Base-by-base conservation (phyloP, 2,888 invertebrate species). In the Caenorhabditis sp. region DNA sequence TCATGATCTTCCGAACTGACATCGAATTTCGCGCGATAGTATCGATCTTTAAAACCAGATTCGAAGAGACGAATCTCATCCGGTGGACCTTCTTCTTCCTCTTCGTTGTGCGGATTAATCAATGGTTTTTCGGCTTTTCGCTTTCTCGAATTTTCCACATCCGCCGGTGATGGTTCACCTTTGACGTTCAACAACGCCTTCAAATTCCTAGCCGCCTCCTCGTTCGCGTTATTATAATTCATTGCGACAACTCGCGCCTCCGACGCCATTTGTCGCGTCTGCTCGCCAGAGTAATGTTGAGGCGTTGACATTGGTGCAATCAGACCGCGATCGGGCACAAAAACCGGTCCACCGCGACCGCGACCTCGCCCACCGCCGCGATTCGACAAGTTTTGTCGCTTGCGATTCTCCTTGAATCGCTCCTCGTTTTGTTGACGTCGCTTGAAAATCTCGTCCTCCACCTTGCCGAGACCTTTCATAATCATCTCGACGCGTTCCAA, bases 381-480 rank as follows among this genome's bases (percentile, higher is more conserved):
- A 6, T 60, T 64, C 31, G 90, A 51, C 19, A 54, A 72, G 89
- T 89, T 84, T 81, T 84, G 83, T 71, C 88, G 80, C 82, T 89
- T 93, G 76, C 93, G 92, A 17, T 93, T 90, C 63, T 64, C 72
- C 37, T 74, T 69, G 67, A 73, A 81, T 21, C 75, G 54, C 58
- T 78, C 79, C 49, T 83, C 83, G 50, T 78, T 64, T 67, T 82
- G 76, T 88, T 97, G 95, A 24, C 99, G 90, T 60, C 93, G 92
- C 88, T 93, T 93, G 89, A 99, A 99, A 88, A 99, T 99, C 90
- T 95, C 93, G 90, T 99, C 97, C 89, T 99, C 99, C 36, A 92
- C 93, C 88, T 93, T 92, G 0, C 97, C 99, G 58, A 99, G 91
- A 88, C 97, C 95, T 81, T 60, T 92, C 93, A 99, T 92, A 64